A percentile compares a stretch with the other conserved stretches of the same genome.
phyloP scores from a whole-genome alignment of 2,113 vertebrate genomes.

The Salvelinus fontinalis region DNA sequence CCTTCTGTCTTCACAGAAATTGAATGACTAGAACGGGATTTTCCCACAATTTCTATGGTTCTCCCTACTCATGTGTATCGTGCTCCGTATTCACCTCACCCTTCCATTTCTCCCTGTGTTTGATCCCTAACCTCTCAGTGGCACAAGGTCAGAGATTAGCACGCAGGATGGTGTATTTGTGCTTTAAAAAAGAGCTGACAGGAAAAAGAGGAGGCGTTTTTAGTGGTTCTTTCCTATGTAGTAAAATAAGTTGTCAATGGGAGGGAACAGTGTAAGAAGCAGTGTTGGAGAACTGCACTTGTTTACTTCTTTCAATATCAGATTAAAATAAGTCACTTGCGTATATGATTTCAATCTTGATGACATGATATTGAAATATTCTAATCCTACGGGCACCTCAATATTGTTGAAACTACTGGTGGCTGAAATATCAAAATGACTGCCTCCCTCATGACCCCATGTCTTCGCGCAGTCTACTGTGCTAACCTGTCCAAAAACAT shows the following conservation, averaged over 20 bases:
- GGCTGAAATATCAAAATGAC: background rate
- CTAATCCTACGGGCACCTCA: background rate
- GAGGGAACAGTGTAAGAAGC: too few relatives aligned
- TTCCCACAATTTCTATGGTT: too few relatives aligned
- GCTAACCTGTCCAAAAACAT: slow-evolving; percentile 41
- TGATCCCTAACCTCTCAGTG: slow-evolving; percentile 30
- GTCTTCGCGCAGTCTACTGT: background rate
- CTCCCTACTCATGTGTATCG: background rate
- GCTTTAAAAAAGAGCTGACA: slow-evolving; percentile 11
- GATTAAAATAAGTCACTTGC: too few relatives aligned
- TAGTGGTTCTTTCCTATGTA: too few relatives aligned
- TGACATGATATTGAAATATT: too few relatives aligned
- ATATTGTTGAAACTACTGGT: background rate
- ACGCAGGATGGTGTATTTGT: background rate
- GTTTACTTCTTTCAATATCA: too few relatives aligned
- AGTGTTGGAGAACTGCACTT: too few relatives aligned
- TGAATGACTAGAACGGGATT: too few relatives aligned
- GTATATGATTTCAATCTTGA: too few relatives aligned
- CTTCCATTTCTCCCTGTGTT: background rate
- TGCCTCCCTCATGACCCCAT: background rate
- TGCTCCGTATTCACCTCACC: background rate
- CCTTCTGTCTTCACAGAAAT: background rate
- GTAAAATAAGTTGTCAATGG: too few relatives aligned
- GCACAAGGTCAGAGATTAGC: background rate
- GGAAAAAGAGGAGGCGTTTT: background rate